Evolutionary conservation across 2,888 invertebrate genomes (phyloP).

Genomic region (Hoplodrina blanda): DNA sequence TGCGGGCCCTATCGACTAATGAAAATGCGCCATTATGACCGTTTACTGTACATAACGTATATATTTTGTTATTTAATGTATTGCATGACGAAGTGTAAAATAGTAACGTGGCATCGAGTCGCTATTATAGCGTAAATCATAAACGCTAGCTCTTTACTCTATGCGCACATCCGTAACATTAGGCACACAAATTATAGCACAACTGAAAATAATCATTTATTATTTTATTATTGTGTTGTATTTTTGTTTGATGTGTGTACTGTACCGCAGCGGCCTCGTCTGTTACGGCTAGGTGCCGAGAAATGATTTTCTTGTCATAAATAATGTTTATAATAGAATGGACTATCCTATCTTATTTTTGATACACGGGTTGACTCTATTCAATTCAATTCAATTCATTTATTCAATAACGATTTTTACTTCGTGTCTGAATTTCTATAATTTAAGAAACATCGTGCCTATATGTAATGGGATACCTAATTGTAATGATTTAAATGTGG

Average conservation of each 20-base stretch:
- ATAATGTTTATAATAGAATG: constrained; percentile 14
- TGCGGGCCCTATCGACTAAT: too few relatives aligned
- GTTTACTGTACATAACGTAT: too few relatives aligned
- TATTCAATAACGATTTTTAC: too few relatives aligned
- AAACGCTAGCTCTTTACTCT: constrained; percentile 25
- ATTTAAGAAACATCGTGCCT: too few relatives aligned
- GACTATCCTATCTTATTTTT: constrained; percentile 4
- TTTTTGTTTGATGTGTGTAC: constrained; percentile 38
- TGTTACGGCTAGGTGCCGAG: constrained; percentile 13
- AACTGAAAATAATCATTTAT: constrained; percentile 50
- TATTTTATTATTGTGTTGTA: constrained; percentile 43
- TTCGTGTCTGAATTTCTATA: too few relatives aligned
- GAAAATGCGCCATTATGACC: too few relatives aligned
- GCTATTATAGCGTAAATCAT: constrained; percentile 23
- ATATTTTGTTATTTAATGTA: too few relatives aligned
- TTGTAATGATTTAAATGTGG: too few relatives aligned
- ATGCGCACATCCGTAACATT: constrained; percentile 44
- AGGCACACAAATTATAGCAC: constrained; percentile 12
- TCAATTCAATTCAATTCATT: too few relatives aligned
- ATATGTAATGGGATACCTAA: too few relatives aligned
- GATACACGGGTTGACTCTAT: background rate
- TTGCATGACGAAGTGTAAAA: constrained; percentile 24
- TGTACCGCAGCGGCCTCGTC: constrained; percentile 5
- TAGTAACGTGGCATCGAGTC: constrained; percentile 5
- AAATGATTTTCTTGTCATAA: constrained; percentile 36